Base-by-base conservation (phyloP, 2,888 invertebrate genomes). In the Euproctis similis region DNA sequence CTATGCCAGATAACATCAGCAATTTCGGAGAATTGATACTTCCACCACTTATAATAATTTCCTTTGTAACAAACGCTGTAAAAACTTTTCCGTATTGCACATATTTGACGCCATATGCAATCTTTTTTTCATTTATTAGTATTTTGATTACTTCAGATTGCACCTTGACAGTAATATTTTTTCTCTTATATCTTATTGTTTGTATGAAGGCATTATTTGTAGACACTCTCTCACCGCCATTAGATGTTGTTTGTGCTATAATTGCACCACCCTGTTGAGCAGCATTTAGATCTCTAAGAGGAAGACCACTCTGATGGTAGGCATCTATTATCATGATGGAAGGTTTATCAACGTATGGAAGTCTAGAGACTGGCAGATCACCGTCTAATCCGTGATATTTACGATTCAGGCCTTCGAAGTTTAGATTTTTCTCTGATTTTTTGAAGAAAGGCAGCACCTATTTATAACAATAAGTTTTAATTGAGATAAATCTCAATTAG, bases 151-250 rank as follows among this genome's bases (percentile, higher is more conserved):
- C 89, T 49, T 87, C 85, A 0, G 88, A 74, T 21, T 86, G 64
- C 0, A 85, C 74, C 53, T 69, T 65, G 0, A 89, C 69, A 0
- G 51, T 65, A 2, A 89, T 61, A 47, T 88, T 88, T 4, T 87
- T 56, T 18, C 76, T 44, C 31, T 54, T 85, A 19, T 82, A 64
- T 13, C 90, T 69, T 12, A 91, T 87, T 0, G 90, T 90, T 36
- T 87, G 68, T n/a, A 91, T 87, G 49, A 87, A 91, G 0, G 90
- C 91, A 1, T 65, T 74, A 52, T 90, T 90, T 0, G 89, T 80
- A 7, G 90, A 91, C 8, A 82, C 70, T 31, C 91, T 74, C 42
- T 70, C 61, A 0, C 91, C 90, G 34, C 87, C 65, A 17, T 75
- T 59, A 0, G 85, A 57, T 0, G 88, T 82, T 1, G 85, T 72